These are phyloP conservation scores for Drosophila hydei DNA, from an alignment of 1,140 invertebrate genomes.

Conservation along the genomic window DNA sequence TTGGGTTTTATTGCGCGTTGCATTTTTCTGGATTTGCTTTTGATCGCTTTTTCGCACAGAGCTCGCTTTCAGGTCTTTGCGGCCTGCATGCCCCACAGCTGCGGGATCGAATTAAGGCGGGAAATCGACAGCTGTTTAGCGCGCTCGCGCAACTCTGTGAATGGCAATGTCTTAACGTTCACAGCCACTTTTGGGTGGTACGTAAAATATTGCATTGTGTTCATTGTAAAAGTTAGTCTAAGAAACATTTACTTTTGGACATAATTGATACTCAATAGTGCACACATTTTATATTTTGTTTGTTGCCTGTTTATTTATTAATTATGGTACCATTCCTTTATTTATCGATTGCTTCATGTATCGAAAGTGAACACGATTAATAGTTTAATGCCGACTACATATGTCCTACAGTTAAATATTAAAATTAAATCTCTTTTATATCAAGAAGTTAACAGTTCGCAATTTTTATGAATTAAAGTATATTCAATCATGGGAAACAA, in stretches of 20 bases:
- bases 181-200: not conserved
- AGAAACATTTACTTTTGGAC: too few species aligned
- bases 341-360: not conserved
- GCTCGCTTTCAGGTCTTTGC: slow-evolving; percentile 15
- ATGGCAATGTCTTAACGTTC: slow-evolving; percentile 1
- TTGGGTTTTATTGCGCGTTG: slow-evolving; percentile 21
- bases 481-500: slow-evolving; percentile 41
- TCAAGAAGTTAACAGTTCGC: too few species aligned
- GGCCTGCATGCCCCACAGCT: slow-evolving; percentile 41
- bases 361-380: not conserved
- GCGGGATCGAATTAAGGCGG: slow-evolving; percentile 58
- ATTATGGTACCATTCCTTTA: not conserved
- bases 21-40: slow-evolving; percentile 26
- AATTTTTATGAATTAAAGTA: not conserved
- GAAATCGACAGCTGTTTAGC: slow-evolving; percentile 55
- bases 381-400: slow-evolving; percentile 5
- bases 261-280: not conserved
- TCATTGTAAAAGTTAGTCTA: too few species aligned
- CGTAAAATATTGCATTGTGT: not conserved
- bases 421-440: not conserved
- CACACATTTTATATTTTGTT: not conserved
- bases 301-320: not conserved
- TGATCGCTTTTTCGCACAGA: slow-evolving; percentile 30
- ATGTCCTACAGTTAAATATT: not conserved
- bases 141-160: slow-evolving; percentile 1